These are phyloP conservation scores for Periparus ater DNA, from an alignment of 2,797 vertebrate species.

Conservation along the genomic window DNA sequence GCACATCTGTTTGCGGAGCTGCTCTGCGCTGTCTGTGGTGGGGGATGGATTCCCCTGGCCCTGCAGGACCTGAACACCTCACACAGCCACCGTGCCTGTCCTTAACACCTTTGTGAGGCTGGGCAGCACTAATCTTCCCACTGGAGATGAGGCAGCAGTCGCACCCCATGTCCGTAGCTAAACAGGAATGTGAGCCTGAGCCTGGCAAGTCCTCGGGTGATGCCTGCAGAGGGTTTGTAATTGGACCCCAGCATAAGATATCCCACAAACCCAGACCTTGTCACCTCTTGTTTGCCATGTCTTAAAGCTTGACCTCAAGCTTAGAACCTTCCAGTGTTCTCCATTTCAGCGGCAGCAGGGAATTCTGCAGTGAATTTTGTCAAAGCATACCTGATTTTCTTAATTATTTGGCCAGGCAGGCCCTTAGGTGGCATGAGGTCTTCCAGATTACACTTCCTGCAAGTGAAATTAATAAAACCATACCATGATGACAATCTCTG, in stretches of 20 bases:
- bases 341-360: neutral
- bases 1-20: neutral
- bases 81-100: rapidly evolving
- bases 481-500: neutral
- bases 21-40: rapidly evolving
- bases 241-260: neutral
- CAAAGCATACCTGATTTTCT: neutral
- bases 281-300: neutral
- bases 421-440: neutral
- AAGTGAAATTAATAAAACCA: neutral
- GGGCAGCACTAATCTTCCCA: neutral
- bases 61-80: neutral
- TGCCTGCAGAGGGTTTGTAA: neutral
- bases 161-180: neutral
- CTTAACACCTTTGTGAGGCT: neutral
- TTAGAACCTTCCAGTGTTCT: neutral
- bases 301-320: neutral
- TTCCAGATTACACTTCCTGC: neutral
- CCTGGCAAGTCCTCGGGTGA: neutral
- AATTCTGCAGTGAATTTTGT: neutral
- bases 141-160: neutral
- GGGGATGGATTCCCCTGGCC: neutral
- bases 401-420: neutral
- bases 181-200: slow-evolving; percentile 25
- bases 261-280: neutral